Percentiles rank a stretch among this genome's conserved stretches.
Conservation (phyloP, 2,113 vertebrate species). For the Pipra filicauda region DNA sequence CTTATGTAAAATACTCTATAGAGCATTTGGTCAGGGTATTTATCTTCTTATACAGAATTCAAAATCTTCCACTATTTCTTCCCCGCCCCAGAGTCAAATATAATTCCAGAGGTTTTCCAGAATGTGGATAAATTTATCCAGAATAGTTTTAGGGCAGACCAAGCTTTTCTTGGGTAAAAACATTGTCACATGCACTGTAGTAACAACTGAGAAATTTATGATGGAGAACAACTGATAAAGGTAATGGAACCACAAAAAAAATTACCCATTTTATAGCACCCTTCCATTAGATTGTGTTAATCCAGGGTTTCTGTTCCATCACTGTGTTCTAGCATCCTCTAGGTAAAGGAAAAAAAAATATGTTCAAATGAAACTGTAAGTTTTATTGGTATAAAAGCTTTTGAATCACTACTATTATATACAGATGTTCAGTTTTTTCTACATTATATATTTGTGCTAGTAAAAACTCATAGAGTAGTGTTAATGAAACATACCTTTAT, state of each 20-base stretch:
- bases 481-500: slow-evolving; percentile 65
- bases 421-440: slow-evolving; percentile 11
- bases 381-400: slow-evolving; percentile 24
- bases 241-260: background rate
- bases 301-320: background rate
- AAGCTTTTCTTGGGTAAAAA: background rate
- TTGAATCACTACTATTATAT: slow-evolving; percentile 22
- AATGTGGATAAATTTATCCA: background rate
- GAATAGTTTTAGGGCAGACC: background rate
- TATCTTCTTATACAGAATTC: background rate
- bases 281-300: background rate
- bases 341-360: background rate
- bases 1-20: background rate
- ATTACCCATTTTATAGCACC: background rate
- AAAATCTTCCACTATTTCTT: background rate
- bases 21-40: background rate
- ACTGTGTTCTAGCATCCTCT: background rate
- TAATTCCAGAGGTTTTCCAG: background rate
- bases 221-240: background rate
- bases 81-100: background rate
- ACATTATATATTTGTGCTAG: slow-evolving; percentile 42
- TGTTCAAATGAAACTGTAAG: background rate
- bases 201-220: background rate
- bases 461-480: slow-evolving; percentile 44
- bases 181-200: background rate